Conservation (phyloP, 1,140 invertebrate species). For the Dryas iulia region DNA sequence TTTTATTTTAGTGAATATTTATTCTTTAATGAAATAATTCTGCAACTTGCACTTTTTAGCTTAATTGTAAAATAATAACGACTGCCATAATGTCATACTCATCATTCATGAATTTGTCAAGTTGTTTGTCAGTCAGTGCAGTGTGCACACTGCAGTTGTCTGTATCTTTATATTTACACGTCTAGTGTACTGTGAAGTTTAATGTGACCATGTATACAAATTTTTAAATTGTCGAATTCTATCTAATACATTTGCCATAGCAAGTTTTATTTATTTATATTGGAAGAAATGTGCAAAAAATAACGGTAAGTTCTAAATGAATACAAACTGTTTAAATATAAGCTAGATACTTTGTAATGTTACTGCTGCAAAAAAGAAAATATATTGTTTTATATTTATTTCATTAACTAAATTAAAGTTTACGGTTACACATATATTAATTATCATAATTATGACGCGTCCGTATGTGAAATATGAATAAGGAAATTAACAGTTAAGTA, state of each 20-base stretch:
- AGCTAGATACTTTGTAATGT: not conserved
- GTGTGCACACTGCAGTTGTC: not conserved
- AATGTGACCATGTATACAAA: not conserved
- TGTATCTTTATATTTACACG: not conserved
- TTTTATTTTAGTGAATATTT: not conserved
- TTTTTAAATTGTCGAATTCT: not conserved
- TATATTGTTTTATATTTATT: not conserved
- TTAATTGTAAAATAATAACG: not conserved
- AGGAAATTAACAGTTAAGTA: not conserved
- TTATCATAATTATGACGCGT: not conserved
- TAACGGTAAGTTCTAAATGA: slow-evolving; percentile 20
- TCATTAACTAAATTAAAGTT: not conserved
- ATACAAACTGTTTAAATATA: not conserved
- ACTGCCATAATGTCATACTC: not conserved
- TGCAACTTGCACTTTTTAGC: not conserved
- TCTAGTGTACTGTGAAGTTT: not conserved
- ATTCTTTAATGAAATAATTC: not conserved
- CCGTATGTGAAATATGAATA: not conserved
- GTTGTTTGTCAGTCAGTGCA: not conserved
- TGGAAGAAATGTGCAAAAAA: slow-evolving; percentile 16
- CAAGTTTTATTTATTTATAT: not conserved
- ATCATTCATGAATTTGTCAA: not conserved
- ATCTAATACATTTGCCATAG: not conserved
- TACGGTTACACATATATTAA: not conserved
- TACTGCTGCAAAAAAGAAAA: not conserved